These are phyloP conservation scores for Lepidurus arcticus DNA, from an alignment of 1,140 invertebrate species.

Conservation along the genomic window DNA sequence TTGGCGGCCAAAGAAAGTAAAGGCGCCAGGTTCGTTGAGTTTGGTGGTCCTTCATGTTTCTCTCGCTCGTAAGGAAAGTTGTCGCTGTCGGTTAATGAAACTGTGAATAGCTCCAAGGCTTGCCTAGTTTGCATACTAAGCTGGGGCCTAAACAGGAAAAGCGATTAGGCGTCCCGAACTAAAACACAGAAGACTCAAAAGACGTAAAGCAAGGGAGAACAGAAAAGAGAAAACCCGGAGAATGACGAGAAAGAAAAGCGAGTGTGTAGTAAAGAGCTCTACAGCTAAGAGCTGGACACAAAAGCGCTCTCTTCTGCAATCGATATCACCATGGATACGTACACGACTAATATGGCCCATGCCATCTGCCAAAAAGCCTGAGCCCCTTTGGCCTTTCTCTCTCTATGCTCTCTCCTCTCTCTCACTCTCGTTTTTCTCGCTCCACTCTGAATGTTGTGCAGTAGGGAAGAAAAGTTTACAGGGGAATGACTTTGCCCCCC, in stretches of 20 bases:
- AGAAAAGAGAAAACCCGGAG: not conserved
- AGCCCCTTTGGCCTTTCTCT: conserved; percentile 26
- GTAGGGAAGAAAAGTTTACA: too few relatives aligned
- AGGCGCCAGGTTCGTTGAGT: not conserved
- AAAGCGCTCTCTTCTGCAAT: conserved; percentile 5
- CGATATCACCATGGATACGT: conserved; percentile 14
- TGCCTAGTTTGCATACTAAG: not conserved
- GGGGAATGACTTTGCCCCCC: too few relatives aligned
- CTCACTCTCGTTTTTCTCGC: conserved; percentile 23
- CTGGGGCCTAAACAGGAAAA: not conserved
- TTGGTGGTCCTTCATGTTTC: not conserved
- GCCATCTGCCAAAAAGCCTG: conserved; percentile 20
- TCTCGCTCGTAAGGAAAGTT: not conserved
- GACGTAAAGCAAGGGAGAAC: not conserved
- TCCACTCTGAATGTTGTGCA: conserved; percentile 27
- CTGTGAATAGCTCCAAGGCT: not conserved
- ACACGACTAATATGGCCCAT: not conserved
- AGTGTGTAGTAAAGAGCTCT: not conserved
- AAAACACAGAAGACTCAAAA: not conserved
- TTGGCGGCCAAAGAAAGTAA: conserved; percentile 1
- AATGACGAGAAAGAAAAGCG: not conserved
- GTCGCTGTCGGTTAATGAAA: not conserved
- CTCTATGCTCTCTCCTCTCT: conserved; percentile 31
- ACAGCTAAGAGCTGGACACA: not conserved
- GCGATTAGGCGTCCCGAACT: not conserved